A percentile compares a stretch with the other conserved stretches of the same genome.
Evolutionary conservation across 1,140 invertebrate genomes (phyloP).

Genomic region (Drosophila malerkotliana): DNA sequence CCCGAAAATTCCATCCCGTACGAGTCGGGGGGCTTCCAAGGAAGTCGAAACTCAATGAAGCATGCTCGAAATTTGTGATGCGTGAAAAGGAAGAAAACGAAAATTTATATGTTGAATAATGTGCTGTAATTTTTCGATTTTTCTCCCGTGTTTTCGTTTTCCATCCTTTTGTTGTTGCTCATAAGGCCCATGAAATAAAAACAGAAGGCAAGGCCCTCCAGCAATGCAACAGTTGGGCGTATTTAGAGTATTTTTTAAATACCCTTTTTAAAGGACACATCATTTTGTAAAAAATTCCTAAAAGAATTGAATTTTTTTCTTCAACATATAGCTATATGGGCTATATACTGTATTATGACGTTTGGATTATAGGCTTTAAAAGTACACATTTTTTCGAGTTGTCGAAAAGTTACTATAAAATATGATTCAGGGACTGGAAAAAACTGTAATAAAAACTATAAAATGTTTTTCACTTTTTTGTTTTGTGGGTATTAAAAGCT

Average conservation of each 20-base stretch:
- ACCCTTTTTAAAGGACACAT: conserved; percentile 1
- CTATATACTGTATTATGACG: neutral
- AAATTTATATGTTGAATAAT: conserved; percentile 57
- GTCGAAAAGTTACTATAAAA: neutral
- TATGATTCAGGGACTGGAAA: neutral
- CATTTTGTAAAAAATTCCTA: no score
- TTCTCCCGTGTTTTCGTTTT: neutral
- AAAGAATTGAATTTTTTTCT: no score
- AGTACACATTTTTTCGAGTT: neutral
- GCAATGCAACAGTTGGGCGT: conserved; percentile 52
- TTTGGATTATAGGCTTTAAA: neutral
- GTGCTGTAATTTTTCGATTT: conserved; percentile 61
- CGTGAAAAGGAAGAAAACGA: conserved; percentile 56
- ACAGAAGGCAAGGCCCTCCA: neutral
- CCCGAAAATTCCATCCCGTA: conserved; percentile 20
- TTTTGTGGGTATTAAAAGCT: neutral
- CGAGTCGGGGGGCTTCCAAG: conserved; percentile 13
- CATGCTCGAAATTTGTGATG: conserved; percentile 69
- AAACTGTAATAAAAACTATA: conserved; percentile 1
- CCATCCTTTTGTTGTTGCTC: conserved; percentile 19
- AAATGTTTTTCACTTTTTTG: conserved; percentile 4
- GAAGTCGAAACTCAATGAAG: conserved; percentile 75
- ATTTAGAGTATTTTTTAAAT: conserved; percentile 4
- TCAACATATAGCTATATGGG: neutral
- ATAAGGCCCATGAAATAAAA: conserved; percentile 50